Percentiles rank a stretch among this genome's conserved stretches.
These are phyloP conservation scores for Aptenodytes patagonicus DNA, from an alignment of 2,113 vertebrate genomes.

Conservation along the genomic window DNA sequence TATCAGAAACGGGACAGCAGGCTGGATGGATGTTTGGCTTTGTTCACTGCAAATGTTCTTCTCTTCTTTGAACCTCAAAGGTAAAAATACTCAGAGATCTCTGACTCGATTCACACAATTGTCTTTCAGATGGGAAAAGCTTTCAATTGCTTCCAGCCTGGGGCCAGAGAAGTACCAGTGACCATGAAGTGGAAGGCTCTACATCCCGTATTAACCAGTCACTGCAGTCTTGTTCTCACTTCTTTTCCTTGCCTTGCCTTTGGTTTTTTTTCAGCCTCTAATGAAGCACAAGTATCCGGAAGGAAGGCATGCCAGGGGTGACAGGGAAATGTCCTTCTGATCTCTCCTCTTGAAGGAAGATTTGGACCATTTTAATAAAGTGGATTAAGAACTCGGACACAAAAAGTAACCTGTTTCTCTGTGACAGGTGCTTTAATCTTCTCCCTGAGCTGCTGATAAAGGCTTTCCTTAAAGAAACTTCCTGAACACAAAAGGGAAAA, in stretches of 20 bases:
- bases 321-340: conserved; percentile 64
- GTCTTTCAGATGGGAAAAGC: conserved; percentile 8
- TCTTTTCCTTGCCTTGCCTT: conserved; percentile 15
- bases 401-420: conserved; percentile 71
- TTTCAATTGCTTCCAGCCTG: conserved; percentile 24
- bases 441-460: conserved; percentile 59
- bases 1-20: background rate
- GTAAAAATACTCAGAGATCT: background rate
- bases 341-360: conserved; percentile 63
- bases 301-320: conserved; percentile 50
- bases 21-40: background rate
- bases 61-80: conserved; percentile 22
- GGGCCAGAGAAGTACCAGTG: background rate
- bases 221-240: conserved; percentile 13
- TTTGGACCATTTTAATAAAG: conserved; percentile 75
- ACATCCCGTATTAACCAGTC: background rate
- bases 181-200: conserved; percentile 24
- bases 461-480: conserved; percentile 66
- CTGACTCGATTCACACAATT: background rate
- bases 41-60: background rate
- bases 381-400: conserved; percentile 70
- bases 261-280: conserved; percentile 15
- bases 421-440: conserved; percentile 68
- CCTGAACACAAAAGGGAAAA: conserved; percentile 54
- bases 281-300: conserved; percentile 55